phyloP scores from a whole-genome alignment of 2,113 vertebrate genomes.

The Ivindomyrus marchei region DNA sequence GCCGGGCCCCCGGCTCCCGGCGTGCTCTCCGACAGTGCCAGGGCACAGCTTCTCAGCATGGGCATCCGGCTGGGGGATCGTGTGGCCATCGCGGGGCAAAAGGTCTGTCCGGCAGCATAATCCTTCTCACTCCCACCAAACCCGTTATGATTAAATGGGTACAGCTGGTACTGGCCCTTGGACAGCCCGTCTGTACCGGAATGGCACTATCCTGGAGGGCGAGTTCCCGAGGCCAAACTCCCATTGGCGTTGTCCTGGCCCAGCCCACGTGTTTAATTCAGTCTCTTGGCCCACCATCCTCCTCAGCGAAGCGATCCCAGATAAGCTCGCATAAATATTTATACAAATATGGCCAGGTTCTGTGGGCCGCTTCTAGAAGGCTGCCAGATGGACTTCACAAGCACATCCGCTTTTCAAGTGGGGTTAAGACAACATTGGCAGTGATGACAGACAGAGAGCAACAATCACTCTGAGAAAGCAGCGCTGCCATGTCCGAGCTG shows the following conservation, averaged over 20 bases:
- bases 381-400: constrained; percentile 2
- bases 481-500: too few species aligned
- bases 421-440: not conserved
- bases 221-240: not conserved
- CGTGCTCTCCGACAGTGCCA: constrained; percentile 60
- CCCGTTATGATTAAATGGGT: not conserved
- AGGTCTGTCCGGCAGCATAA: constrained; percentile 59
- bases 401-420: not conserved
- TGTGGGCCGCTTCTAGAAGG: not conserved
- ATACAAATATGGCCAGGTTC: not conserved
- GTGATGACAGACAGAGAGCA: not conserved
- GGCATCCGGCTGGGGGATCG: constrained; percentile 82
- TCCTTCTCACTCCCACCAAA: not conserved
- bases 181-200: not conserved
- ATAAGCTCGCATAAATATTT: constrained; percentile 13
- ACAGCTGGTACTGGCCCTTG: not conserved
- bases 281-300: not conserved
- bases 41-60: constrained; percentile 64
- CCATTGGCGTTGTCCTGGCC: not conserved
- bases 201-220: not conserved
- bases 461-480: not conserved
- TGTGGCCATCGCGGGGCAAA: constrained; percentile 91
- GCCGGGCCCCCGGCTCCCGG: constrained; percentile 49
- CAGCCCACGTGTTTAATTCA: not conserved
- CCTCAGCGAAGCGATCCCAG: not conserved